A percentile compares a stretch with the other conserved stretches of the same genome.
Conservation (phyloP, 2,797 vertebrate species). For the Sparus aurata region DNA sequence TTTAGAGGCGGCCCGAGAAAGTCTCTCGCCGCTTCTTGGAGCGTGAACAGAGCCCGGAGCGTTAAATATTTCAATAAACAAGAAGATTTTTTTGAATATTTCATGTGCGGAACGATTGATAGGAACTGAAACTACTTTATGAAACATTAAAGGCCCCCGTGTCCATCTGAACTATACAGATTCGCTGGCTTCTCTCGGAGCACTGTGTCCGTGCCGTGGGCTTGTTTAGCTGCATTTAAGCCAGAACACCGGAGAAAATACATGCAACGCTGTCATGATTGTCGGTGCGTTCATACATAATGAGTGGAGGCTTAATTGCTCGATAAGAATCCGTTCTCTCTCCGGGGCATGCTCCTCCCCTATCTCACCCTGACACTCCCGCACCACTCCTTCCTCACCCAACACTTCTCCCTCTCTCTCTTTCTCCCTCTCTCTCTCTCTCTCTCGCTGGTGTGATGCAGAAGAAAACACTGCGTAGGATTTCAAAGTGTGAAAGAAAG, state of each 20-base stretch:
- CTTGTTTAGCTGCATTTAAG: conserved; percentile 62
- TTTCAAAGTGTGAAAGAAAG: conserved; percentile 55
- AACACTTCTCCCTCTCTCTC: conserved; percentile 19
- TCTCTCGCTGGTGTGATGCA: conserved; percentile 22
- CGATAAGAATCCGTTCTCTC: conserved; percentile 57
- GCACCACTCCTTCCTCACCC: conserved; percentile 42
- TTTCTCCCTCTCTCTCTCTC: conserved; percentile 26
- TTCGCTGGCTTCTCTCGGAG: conserved; percentile 33
- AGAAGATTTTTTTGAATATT: conserved; percentile 75
- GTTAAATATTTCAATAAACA: conserved; percentile 85
- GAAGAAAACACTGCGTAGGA: conserved; percentile 48
- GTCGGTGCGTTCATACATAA: conserved; percentile 60
- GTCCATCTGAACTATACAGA: conserved; percentile 64
- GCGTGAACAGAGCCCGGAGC: conserved; percentile 50
- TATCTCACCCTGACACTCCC: conserved; percentile 45
- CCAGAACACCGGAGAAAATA: conserved; percentile 44
- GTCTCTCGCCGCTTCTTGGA: conserved; percentile 65
- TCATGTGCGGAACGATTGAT: conserved; percentile 74
- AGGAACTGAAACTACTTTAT: conserved; percentile 74
- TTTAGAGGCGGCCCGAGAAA: conserved; percentile 32
- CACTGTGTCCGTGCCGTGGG: conserved; percentile 9
- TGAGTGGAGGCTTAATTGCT: conserved; percentile 41
- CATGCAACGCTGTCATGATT: conserved; percentile 40
- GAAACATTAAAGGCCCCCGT: conserved; percentile 73
- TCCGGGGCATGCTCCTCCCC: conserved; percentile 38